These are phyloP conservation scores for Oscarella lobularis DNA, from an alignment of 37 sponge, comb jelly and placozoan species.

Conservation along the genomic window DNA sequence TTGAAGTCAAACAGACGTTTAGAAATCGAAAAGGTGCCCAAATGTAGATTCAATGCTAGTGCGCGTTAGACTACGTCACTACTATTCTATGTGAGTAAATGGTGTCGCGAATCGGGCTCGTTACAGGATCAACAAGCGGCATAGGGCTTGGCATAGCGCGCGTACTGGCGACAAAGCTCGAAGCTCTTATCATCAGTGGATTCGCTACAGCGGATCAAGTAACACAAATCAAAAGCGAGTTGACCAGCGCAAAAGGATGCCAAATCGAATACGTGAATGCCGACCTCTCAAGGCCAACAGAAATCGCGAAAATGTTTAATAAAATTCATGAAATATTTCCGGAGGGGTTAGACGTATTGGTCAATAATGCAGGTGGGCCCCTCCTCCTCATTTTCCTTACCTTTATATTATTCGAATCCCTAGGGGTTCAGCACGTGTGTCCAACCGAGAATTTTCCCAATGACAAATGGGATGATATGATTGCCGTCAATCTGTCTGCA, in stretches of 20 bases:
- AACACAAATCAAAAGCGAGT: not conserved
- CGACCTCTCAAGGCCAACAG: conserved; percentile 28
- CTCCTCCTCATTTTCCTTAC: not conserved
- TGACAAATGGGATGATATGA: conserved; percentile 49
- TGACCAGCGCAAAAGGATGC: not conserved
- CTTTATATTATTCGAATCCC: too few species aligned
- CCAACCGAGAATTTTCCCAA: conserved; percentile 48
- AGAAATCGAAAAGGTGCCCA: too few species aligned
- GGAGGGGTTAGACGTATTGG: conserved; percentile 34
- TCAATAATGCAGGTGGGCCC: conserved; percentile 61
- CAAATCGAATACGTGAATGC: conserved; percentile 31
- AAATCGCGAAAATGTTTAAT: conserved; percentile 31
- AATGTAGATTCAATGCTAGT: too few species aligned
- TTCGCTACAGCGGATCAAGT: conserved; percentile 19
- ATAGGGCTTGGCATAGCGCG: conserved; percentile 49
- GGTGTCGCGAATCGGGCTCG: conserved; percentile 22
- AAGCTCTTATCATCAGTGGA: conserved; percentile 35
- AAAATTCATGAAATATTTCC: conserved; percentile 23
- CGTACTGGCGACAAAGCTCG: conserved; percentile 22
- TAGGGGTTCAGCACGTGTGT: conserved; percentile 53
- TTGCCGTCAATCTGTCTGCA: conserved; percentile 55
- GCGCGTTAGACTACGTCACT: too few species aligned
- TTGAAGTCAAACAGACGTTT: too few species aligned
- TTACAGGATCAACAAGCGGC: conserved; percentile 69
- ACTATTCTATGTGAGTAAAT: too few species aligned